phyloP scores from a whole-genome alignment of 2,888 invertebrate genomes.

The Lumbricus terrestris region DNA sequence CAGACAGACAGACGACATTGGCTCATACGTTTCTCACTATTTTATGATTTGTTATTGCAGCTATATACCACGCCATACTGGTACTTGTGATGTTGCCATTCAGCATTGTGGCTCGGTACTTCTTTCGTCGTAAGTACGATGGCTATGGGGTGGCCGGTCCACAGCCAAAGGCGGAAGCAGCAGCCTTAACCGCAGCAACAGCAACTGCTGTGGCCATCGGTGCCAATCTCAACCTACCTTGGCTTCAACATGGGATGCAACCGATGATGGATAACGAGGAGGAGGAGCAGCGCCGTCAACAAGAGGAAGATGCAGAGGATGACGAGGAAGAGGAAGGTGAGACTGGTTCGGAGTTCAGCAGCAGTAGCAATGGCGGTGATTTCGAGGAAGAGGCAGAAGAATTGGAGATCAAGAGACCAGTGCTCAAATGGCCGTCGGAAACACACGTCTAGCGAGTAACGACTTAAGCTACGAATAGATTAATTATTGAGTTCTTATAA shows the following conservation, averaged over 20 bases:
- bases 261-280: not conserved
- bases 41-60: conserved; percentile 18
- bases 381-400: not conserved
- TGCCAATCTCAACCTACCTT: not conserved
- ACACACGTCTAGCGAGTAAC: not conserved
- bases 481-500: not conserved
- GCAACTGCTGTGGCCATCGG: not conserved
- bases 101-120: conserved; percentile 20
- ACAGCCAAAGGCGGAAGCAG: not conserved
- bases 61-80: conserved; percentile 23
- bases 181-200: not conserved
- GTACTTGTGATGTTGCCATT: conserved; percentile 26
- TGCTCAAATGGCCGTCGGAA: not conserved
- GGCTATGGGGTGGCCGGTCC: conserved; percentile 8
- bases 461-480: not conserved
- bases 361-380: not conserved
- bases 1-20: too few species aligned
- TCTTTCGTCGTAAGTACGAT: conserved; percentile 19
- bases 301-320: not conserved
- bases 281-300: not conserved
- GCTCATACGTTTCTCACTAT: too few species aligned
- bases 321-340: conserved; percentile 9
- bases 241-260: not conserved
- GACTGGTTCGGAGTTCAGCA: not conserved
- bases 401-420: conserved; percentile 15